phyloP scores from a whole-genome alignment of 2,797 vertebrate genomes.

The Crenichthys baileyi region DNA sequence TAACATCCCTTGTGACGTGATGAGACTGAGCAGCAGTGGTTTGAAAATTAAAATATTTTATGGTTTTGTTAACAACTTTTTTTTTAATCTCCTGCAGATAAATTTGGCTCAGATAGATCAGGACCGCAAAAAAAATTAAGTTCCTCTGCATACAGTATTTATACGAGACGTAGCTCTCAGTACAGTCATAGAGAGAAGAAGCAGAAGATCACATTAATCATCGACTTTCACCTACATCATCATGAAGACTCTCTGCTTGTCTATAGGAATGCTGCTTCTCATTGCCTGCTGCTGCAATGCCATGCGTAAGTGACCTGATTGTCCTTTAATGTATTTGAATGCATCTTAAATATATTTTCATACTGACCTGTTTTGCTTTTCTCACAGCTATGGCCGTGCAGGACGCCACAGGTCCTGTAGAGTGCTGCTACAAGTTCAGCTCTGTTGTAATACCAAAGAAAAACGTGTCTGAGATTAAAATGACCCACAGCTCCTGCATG shows the following conservation, averaged over 20 bases:
- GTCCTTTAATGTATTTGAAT: fast-evolving
- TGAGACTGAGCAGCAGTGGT: background rate
- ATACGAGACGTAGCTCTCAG: background rate
- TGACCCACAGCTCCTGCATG: too few relatives aligned
- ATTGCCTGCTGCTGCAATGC: conserved; percentile 14
- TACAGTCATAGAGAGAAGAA: conserved; percentile 8
- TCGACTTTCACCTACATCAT: background rate
- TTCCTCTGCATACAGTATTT: background rate
- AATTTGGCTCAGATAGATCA: background rate
- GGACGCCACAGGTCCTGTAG: too few relatives aligned
- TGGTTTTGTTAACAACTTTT: background rate
- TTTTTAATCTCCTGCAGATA: background rate
- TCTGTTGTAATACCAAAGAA: too few relatives aligned
- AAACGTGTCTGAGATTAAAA: too few relatives aligned
- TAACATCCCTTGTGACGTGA: background rate
- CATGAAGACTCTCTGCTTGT: conserved; percentile 52
- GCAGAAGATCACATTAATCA: background rate
- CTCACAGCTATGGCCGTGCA: too few relatives aligned
- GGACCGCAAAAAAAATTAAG: background rate
- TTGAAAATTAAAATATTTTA: background rate
- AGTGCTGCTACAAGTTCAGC: too few relatives aligned
- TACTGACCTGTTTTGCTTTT: background rate
- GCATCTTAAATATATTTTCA: background rate
- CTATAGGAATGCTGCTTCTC: conserved; percentile 46
- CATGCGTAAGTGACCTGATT: conserved; percentile 49